Evolutionary conservation across 1,140 invertebrate genomes (phyloP).

Genomic region (Idris sp.): DNA sequence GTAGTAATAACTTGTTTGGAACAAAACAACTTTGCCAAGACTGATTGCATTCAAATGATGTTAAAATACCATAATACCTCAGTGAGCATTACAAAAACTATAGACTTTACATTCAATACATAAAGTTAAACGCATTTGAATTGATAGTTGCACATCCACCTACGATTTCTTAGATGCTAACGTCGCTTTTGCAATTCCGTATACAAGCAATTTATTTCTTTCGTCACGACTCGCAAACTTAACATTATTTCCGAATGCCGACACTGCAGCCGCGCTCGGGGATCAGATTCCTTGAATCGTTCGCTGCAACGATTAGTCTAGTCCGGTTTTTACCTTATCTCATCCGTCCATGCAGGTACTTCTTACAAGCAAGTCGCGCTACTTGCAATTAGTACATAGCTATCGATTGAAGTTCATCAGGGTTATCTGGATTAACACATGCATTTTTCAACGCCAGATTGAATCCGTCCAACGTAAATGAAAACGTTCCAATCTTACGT

Average conservation of each 20-base stretch:
- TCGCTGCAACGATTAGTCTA: constrained; percentile 46
- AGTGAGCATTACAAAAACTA: constrained; percentile 10
- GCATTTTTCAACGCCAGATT: constrained; percentile 19
- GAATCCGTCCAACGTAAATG: constrained; percentile 21
- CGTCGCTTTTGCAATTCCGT: constrained; percentile 38
- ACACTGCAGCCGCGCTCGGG: constrained; percentile 33
- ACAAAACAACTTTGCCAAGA: neutral
- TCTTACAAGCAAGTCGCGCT: constrained; percentile 27
- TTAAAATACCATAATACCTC: constrained; percentile 6
- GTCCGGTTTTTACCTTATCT: constrained; percentile 52
- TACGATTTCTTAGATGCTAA: constrained; percentile 45
- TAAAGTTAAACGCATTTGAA: constrained; percentile 19
- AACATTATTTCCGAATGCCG: constrained; percentile 52
- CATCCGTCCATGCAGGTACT: constrained; percentile 27
- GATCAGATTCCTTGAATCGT: constrained; percentile 50
- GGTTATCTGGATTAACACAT: constrained; percentile 45
- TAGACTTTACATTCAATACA: constrained; percentile 26
- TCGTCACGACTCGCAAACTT: constrained; percentile 44
- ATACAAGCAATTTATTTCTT: constrained; percentile 56
- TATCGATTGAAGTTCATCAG: constrained; percentile 44
- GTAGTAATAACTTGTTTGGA: no score
- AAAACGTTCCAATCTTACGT: constrained; percentile 6
- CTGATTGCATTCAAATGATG: constrained; percentile 1
- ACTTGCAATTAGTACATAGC: constrained; percentile 47
- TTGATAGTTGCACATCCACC: constrained; percentile 43